Conservation (phyloP, 2,113 vertebrate genomes). For the Pipa parva region DNA sequence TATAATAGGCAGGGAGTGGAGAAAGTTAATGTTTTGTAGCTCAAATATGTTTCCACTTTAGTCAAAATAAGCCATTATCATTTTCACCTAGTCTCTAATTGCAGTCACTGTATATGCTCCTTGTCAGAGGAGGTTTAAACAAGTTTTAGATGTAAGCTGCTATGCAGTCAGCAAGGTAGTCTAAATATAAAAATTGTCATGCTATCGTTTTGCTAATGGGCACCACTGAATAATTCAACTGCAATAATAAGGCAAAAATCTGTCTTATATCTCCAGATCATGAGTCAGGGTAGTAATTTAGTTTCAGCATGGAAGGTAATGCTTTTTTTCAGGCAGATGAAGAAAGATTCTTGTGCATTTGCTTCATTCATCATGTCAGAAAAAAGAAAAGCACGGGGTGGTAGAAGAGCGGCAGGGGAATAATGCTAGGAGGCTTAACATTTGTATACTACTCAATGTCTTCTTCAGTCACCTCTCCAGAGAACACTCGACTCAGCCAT, state of each 20-base stretch:
- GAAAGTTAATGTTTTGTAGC: slow-evolving; percentile 20
- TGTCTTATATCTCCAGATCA: slow-evolving; percentile 60
- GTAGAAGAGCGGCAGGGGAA: slow-evolving; percentile 35
- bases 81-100: slow-evolving; percentile 62
- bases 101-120: slow-evolving; percentile 52
- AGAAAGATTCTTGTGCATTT: slow-evolving; percentile 61
- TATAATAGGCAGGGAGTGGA: slow-evolving; percentile 45
- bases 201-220: slow-evolving; percentile 69
- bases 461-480: slow-evolving; percentile 51
- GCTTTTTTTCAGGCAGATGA: slow-evolving; percentile 48
- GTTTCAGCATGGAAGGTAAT: slow-evolving; percentile 58
- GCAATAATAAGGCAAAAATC: slow-evolving; percentile 67
- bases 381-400: slow-evolving; percentile 39
- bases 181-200: slow-evolving; percentile 74
- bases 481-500: slow-evolving; percentile 34
- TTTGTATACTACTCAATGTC: slow-evolving; percentile 41
- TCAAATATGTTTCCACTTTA: slow-evolving; percentile 35
- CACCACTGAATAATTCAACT: slow-evolving; percentile 77
- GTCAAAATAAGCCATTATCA: slow-evolving; percentile 10
- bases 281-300: slow-evolving; percentile 67
- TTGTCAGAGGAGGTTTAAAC: slow-evolving; percentile 59
- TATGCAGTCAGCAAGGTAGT: slow-evolving; percentile 59
- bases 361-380: slow-evolving; percentile 53
- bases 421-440: slow-evolving; percentile 44
- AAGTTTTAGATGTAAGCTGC: slow-evolving; percentile 61